A percentile compares a stretch with the other conserved stretches of the same genome.
phyloP scores from a whole-genome alignment of 2,888 invertebrate genomes.

The Cloeon dipterum region DNA sequence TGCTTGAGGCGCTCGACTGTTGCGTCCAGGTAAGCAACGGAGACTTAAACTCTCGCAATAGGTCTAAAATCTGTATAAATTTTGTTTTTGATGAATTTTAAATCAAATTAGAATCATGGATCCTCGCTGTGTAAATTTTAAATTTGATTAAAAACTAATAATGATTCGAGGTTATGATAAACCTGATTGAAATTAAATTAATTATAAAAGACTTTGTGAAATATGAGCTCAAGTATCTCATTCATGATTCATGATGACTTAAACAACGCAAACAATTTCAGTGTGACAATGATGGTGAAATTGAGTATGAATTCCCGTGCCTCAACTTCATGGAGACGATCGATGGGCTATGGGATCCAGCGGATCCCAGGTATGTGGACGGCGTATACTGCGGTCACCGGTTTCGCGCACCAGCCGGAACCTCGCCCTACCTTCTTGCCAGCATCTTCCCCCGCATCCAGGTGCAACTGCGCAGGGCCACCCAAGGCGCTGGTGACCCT shows the following conservation, averaged over 20 bases:
- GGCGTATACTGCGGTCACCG: constrained; percentile 39
- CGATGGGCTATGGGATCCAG: constrained; percentile 39
- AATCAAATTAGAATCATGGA: too few relatives aligned
- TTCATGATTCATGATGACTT: background rate
- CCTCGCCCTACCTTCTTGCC: constrained; percentile 33
- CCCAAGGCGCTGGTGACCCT: constrained; percentile 26
- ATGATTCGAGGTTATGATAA: too few relatives aligned
- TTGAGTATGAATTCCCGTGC: constrained; percentile 53
- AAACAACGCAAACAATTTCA: too few relatives aligned
- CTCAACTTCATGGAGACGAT: constrained; percentile 39
- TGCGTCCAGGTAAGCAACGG: constrained; percentile 31
- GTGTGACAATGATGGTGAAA: constrained; percentile 44
- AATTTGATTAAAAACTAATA: background rate
- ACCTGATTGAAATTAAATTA: too few relatives aligned
- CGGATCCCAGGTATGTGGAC: constrained; percentile 23
- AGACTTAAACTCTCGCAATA: background rate
- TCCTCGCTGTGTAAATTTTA: too few relatives aligned
- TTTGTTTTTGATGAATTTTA: background rate
- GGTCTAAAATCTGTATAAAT: too few relatives aligned
- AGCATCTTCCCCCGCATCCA: constrained; percentile 45
- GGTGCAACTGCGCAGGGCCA: constrained; percentile 7
- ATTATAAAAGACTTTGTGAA: too few relatives aligned
- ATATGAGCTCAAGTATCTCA: too few relatives aligned
- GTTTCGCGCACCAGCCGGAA: constrained; percentile 27
- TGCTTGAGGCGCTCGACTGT: constrained; percentile 43